Evolutionary conservation across 2,113 vertebrate species (phyloP), one percentile per base, ranked within the genome.

Genomic region (Melanerpes aurifrons): DNA sequence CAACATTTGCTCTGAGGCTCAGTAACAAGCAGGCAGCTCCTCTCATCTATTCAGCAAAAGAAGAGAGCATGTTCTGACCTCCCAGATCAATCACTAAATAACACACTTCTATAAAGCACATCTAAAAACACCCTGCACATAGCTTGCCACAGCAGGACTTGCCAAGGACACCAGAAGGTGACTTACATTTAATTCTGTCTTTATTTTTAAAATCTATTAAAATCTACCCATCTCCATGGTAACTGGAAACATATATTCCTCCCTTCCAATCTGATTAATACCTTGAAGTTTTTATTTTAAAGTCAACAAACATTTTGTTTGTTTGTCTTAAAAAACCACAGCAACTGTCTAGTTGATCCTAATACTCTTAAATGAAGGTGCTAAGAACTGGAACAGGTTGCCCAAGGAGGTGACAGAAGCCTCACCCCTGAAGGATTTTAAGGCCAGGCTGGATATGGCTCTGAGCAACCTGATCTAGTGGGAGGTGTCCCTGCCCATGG

Each of bases 91-190:
- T 15, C 18, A 48, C 47, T 76, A 80, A 82, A 31, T 37, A 94
- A 64, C 17, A 82, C 80, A 90, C 64, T 54, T 17, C 53, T 71
- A 29, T 53, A 93, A 95, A 90, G 57, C 47, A 87, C 40, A 80
- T 31, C 57, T 32, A 76, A 87, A 50, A 86, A 59, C 9, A 57
- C 13, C 26, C 53, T 57, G 47, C 37, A 67, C 20, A 17, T 6
- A 20, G 31, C 57, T 82, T 91, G 57, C 73, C 79, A 84, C 68
- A 70, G 61, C 1, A 82, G 22, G 61, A 71, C 66, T 74, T 91
- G 85, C 48, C 87, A 95, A 90, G 90, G 94, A 95, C 76, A 95
- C 76, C 82, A 93, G 87, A 91, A 91, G 61, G 82, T 94, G 90
- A 94, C 85, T 91, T 89, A 56, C 8, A 89, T 70, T 89, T 80